Conservation (phyloP, 2,797 vertebrate species). For the Crypturellus tataupa region DNA sequence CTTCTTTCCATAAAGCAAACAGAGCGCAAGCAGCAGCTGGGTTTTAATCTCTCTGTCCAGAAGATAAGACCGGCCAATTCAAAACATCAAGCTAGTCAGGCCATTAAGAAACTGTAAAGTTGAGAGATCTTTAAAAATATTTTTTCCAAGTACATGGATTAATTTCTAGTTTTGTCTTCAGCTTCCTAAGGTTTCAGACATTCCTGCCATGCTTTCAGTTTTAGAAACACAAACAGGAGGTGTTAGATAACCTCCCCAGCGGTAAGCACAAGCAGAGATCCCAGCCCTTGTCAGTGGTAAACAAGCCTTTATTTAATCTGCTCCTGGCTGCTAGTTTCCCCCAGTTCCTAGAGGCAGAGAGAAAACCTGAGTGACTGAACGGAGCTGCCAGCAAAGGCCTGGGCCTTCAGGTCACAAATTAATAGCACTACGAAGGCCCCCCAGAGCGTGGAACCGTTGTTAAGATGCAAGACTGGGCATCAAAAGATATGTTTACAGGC, state of each 20-base stretch:
- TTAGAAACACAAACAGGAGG: neutral
- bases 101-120: neutral
- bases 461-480: neutral
- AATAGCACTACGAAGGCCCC: neutral
- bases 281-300: constrained; percentile 17
- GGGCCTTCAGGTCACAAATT: neutral
- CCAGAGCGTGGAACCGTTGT: neutral
- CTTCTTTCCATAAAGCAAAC: neutral
- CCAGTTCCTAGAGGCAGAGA: neutral
- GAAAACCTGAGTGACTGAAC: neutral
- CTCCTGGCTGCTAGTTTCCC: neutral
- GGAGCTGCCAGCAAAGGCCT: neutral
- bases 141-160: neutral
- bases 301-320: constrained; percentile 28
- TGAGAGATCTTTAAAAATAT: neutral
- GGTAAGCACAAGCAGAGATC: constrained; percentile 30
- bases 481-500: too few relatives aligned
- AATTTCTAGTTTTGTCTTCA: constrained; percentile 30
- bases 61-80: neutral
- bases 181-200: neutral
- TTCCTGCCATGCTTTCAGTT: constrained; percentile 24
- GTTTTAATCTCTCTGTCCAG: neutral
- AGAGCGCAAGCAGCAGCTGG: neutral
- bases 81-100: neutral
- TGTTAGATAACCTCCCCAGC: neutral